Evolutionary conservation across 2,888 invertebrate genomes (phyloP).

Genomic region (Parnassius orleans): DNA sequence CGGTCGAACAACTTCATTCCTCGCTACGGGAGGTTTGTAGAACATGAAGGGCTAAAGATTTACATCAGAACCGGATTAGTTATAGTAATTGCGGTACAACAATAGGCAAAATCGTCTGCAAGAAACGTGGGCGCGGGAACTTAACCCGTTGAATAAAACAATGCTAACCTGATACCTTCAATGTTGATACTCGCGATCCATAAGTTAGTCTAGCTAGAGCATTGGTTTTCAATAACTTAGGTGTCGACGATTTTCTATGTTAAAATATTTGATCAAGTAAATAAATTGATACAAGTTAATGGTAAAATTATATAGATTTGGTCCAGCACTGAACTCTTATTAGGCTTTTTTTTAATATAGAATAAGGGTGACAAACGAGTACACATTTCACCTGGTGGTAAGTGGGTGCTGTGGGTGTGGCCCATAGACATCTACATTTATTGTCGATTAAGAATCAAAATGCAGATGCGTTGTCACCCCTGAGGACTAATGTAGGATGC

Average conservation of each 20-base stretch:
- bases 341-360: too few relatives aligned
- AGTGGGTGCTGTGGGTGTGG: too few relatives aligned
- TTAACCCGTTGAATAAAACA: conserved; percentile 20
- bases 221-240: conserved; percentile 19
- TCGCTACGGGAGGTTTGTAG: conserved; percentile 22
- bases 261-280: conserved; percentile 15
- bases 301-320: too few relatives aligned
- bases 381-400: too few relatives aligned
- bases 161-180: conserved; percentile 20
- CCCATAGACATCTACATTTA: too few relatives aligned
- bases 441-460: too few relatives aligned
- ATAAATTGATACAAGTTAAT: not conserved
- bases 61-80: conserved; percentile 24
- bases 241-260: conserved; percentile 7
- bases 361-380: too few relatives aligned
- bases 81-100: conserved; percentile 27
- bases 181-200: conserved; percentile 21
- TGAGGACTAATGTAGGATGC: too few relatives aligned
- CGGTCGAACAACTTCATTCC: conserved; percentile 16
- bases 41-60: conserved; percentile 20
- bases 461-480: too few relatives aligned
- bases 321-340: too few relatives aligned
- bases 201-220: conserved; percentile 11
- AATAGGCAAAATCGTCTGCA: conserved; percentile 21
- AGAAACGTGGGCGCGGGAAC: conserved; percentile 26